phyloP scores from a whole-genome alignment of 2,113 vertebrate species.

The Choloepus hoffmanni region DNA sequence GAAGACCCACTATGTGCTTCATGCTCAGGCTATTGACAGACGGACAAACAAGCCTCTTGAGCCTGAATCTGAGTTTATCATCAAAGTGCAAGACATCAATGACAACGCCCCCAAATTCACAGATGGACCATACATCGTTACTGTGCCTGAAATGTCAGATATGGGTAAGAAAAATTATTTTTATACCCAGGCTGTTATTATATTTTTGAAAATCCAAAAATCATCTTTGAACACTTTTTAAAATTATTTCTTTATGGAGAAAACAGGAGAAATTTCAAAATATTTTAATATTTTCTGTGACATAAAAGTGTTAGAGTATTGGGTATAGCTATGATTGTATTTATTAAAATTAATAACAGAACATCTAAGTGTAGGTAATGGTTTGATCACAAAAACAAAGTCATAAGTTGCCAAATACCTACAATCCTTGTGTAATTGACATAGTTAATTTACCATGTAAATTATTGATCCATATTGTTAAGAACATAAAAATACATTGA shows the following conservation, averaged over 20 bases:
- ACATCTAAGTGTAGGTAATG: background rate
- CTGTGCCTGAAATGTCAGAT: conserved; percentile 98
- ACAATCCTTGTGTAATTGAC: background rate
- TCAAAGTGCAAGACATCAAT: conserved; percentile 99
- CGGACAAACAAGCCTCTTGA: conserved; percentile 96
- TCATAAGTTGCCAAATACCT: background rate
- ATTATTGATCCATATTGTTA: background rate
- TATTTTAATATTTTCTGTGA: background rate
- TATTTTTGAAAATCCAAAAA: background rate
- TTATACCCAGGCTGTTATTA: background rate
- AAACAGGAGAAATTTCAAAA: background rate
- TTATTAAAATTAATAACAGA: background rate
- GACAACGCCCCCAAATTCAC: conserved; percentile 98
- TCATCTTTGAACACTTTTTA: background rate
- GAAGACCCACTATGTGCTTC: conserved; percentile 97
- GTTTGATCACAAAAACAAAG: background rate
- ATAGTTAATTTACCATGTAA: background rate
- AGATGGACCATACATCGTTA: conserved; percentile 94
- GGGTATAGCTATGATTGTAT: background rate
- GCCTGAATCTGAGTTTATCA: conserved; percentile 98
- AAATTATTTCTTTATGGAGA: background rate
- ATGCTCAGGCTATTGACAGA: conserved; percentile 96
- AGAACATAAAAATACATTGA: background rate
- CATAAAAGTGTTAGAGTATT: background rate
- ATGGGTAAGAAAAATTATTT: conserved; percentile 91